Evolutionary conservation across 2,888 invertebrate genomes (phyloP), one percentile per base, ranked within the genome.

Genomic region (Laothoe populi): DNA sequence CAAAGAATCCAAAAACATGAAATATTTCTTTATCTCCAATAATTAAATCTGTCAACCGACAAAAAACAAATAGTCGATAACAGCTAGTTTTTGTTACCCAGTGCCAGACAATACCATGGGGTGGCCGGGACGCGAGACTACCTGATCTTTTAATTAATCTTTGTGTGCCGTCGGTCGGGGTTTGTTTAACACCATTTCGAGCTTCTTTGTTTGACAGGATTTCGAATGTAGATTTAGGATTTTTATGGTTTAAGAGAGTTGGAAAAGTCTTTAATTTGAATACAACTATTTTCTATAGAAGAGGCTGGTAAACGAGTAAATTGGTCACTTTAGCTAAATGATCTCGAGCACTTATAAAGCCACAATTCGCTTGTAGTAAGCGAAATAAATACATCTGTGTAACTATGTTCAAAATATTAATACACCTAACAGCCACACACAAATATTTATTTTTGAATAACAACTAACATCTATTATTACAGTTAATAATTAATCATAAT

Each of bases 71-170:
- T 26, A 19, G 24, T 31, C 24, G 42, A 53, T 53, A 53, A 53
- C 35, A 53, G 49, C 11, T 3, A 19, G 8, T 53, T 70, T 67
- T 64, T 65, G 24, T 53, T 60, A 48, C 24, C 23, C 26, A 13
- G 57, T 61, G 65, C 62, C 13, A 72, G 63, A 75, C 76, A 76
- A 74, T 71, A 64, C 42, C 26, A 63, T 68, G 68, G 76, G 78
- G 78, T 74, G 79, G 79, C 74, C 70, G 64, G 71, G n/a, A n/a
- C n/a, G 74, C 70, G 71, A 71, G 77, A 70, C 81, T 86, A 86
- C 87, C 87, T 87, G 87, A 83, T 83, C 77, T 81, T 82, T 83
- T 83, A 84, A 84, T 86, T 83, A 82, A 77, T 72, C 65, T 66
- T 72, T 81, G 82, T 81, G 77, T 78, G 70, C 76, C n/a, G n/a